phyloP scores from a whole-genome alignment of 2,797 vertebrate species.

The Catharus ustulatus region DNA sequence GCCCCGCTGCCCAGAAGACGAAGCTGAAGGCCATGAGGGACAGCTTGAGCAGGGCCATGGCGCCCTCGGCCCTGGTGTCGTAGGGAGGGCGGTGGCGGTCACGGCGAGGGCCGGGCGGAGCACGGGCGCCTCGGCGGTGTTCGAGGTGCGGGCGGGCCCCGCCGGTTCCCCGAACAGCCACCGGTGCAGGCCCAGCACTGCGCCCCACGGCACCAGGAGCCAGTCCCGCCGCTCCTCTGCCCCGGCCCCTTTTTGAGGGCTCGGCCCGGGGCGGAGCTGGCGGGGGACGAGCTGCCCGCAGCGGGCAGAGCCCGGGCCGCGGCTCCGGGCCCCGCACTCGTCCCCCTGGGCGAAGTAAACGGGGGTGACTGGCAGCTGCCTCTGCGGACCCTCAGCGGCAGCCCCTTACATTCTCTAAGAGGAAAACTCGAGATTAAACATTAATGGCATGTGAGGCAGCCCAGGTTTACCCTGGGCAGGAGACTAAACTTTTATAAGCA shows the following conservation, averaged over 20 bases:
- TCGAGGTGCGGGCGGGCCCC: neutral
- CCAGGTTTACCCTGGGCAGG: neutral
- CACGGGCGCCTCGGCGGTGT: neutral
- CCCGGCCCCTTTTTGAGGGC: neutral
- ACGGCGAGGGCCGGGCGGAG: neutral
- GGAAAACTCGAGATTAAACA: neutral
- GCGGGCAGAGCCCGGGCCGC: no score
- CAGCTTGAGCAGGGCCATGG: constrained; percentile 86
- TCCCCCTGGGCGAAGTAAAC: fast-evolving
- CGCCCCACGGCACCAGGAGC: fast-evolving
- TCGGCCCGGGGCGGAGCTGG: neutral
- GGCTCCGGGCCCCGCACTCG: neutral
- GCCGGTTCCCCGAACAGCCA: neutral
- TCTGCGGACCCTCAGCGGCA: neutral
- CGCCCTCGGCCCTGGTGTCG: neutral
- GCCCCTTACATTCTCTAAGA: neutral
- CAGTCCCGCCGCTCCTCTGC: neutral
- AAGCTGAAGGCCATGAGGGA: constrained; percentile 88
- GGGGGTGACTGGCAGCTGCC: no score
- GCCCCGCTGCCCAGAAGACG: constrained; percentile 88
- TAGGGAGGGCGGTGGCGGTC: neutral
- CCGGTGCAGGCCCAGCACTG: neutral
- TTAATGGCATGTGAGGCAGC: neutral
- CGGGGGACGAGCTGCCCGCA: neutral
- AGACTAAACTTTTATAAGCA: neutral